A percentile compares a stretch with the other conserved stretches of the same genome.
Evolutionary conservation across 2,113 vertebrate genomes (phyloP).

Genomic region (Rhinogobius similis): DNA sequence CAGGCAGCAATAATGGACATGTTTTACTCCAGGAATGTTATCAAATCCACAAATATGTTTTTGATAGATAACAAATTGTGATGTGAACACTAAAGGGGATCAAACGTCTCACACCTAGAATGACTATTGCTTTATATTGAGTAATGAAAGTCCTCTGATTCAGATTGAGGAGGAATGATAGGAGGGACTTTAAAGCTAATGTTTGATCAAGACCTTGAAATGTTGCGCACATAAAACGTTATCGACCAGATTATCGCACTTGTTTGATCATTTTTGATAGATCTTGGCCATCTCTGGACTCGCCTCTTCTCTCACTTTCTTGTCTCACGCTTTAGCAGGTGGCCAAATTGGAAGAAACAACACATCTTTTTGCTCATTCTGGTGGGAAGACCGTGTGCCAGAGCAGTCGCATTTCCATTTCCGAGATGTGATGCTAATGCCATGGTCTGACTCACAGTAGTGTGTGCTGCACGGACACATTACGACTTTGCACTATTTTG

Average conservation of each 20-base stretch:
- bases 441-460: constrained; percentile 20
- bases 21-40: constrained; percentile 22
- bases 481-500: constrained; percentile 34
- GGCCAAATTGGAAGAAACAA: constrained; percentile 7
- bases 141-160: constrained; percentile 13
- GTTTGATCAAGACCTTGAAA: constrained; percentile 13
- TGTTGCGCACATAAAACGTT: constrained; percentile 18
- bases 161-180: constrained; percentile 3
- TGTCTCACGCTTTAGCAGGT: neutral
- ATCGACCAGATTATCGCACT: constrained; percentile 19
- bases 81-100: neutral
- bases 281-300: constrained; percentile 10
- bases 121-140: neutral
- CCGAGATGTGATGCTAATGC: constrained; percentile 25
- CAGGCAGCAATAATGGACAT: constrained; percentile 8
- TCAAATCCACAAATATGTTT: constrained; percentile 14
- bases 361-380: constrained; percentile 23
- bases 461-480: constrained; percentile 21
- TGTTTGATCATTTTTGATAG: constrained; percentile 23
- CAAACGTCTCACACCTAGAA: neutral
- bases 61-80: neutral
- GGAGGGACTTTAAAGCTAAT: constrained; percentile 23
- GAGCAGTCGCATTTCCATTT: constrained; percentile 31
- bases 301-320: neutral
- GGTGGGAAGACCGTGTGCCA: constrained; percentile 24